Conservation (phyloP, 2,113 vertebrate genomes). For the Gobio gobio region DNA sequence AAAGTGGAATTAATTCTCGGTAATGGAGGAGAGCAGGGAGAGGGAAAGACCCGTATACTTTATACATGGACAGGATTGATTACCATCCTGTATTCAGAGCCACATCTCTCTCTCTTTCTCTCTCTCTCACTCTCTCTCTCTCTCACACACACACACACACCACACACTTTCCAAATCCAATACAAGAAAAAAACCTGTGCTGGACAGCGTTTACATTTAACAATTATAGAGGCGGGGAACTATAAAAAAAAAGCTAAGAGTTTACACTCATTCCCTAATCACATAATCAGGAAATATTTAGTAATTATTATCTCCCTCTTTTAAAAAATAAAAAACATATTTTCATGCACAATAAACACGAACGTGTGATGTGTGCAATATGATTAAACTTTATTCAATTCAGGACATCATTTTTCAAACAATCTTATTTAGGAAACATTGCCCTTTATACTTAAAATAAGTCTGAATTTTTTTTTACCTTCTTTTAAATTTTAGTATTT, state of each 20-base stretch:
- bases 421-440: background rate
- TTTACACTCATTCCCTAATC: background rate
- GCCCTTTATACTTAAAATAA: background rate
- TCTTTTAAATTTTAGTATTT: conserved; percentile 68
- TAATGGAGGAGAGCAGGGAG: conserved; percentile 94
- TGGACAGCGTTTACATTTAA: conserved; percentile 93
- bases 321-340: too few species aligned
- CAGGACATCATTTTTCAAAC: background rate
- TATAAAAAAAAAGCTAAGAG: conserved; percentile 56
- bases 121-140: background rate
- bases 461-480: background rate
- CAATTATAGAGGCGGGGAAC: conserved; percentile 89
- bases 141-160: background rate
- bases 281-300: background rate
- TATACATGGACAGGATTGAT: conserved; percentile 83
- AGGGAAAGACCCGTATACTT: conserved; percentile 68
- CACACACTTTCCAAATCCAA: conserved; percentile 1
- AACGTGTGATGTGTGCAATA: background rate
- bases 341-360: background rate
- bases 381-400: background rate
- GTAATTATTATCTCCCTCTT: background rate
- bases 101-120: conserved; percentile 80
- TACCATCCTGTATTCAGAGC: conserved; percentile 93
- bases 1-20: conserved; percentile 98
- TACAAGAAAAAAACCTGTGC: conserved; percentile 52